phyloP scores from a whole-genome alignment of 2,888 invertebrate species.

The Torymus auratus region DNA sequence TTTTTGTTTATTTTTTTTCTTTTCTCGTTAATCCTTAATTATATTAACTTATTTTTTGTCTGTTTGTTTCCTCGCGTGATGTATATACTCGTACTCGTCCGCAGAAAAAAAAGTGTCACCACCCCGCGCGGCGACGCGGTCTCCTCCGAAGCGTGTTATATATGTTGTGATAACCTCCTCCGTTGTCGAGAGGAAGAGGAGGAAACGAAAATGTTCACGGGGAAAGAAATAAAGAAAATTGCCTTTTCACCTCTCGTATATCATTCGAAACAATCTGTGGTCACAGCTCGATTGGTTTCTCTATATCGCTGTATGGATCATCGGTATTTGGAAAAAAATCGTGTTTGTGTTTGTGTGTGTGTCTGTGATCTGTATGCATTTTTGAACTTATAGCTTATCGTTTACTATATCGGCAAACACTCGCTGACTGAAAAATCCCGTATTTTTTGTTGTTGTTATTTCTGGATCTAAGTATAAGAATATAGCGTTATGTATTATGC shows the following conservation, averaged over 20 bases:
- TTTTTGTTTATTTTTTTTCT: conserved; percentile 22
- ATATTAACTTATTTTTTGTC: conserved; percentile 62
- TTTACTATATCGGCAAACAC: conserved; percentile 2
- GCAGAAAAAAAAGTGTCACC: neutral
- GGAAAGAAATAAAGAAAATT: too few relatives aligned
- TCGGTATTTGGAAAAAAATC: neutral
- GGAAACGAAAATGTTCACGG: too few relatives aligned
- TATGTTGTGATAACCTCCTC: too few relatives aligned
- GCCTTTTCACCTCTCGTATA: too few relatives aligned
- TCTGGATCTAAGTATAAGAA: conserved; percentile 70
- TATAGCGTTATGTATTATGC: conserved; percentile 68
- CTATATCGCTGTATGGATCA: neutral
- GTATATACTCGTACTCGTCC: conserved; percentile 51
- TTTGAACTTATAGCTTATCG: conserved; percentile 5
- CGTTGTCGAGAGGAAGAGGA: too few relatives aligned
- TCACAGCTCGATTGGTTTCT: neutral
- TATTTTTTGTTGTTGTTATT: neutral
- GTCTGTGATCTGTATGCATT: neutral
- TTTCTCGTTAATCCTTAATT: conserved; percentile 58
- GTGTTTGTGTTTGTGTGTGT: neutral
- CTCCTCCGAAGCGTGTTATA: too few relatives aligned
- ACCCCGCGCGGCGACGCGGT: too few relatives aligned
- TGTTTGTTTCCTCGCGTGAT: conserved; percentile 59
- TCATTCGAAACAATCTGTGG: too few relatives aligned
- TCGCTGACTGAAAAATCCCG: conserved; percentile 26